Evolutionary conservation across 2,113 vertebrate species (phyloP).

Genomic region (Hystrix cristata): DNA sequence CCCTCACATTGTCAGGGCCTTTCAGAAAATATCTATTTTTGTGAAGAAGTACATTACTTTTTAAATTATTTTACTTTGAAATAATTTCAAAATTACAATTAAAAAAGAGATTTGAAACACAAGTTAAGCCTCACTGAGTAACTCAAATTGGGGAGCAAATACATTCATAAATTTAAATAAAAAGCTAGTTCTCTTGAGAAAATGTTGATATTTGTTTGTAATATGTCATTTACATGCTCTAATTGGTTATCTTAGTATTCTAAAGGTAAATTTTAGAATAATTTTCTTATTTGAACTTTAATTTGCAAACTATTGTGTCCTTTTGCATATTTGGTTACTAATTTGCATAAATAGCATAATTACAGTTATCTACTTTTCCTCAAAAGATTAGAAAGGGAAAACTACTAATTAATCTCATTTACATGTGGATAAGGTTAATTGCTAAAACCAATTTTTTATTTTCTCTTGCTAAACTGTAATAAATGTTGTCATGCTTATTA

Average conservation of each 20-base stretch:
- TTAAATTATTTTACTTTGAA: constrained; percentile 9
- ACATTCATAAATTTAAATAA: constrained; percentile 55
- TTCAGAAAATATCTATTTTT: background rate
- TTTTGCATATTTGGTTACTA: constrained; percentile 85
- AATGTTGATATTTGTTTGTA: constrained; percentile 63
- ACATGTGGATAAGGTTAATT: constrained; percentile 84
- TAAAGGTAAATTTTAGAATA: constrained; percentile 79
- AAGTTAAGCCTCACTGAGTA: background rate
- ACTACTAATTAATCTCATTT: constrained; percentile 87
- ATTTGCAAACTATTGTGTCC: constrained; percentile 84
- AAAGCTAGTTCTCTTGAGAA: background rate
- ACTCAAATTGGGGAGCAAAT: background rate
- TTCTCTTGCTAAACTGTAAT: constrained; percentile 73
- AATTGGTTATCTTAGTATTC: constrained; percentile 80
- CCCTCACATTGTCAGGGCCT: background rate
- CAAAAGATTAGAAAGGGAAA: constrained; percentile 85
- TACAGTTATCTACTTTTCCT: constrained; percentile 85
- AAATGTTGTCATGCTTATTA: constrained; percentile 64
- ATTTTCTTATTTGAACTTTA: constrained; percentile 84
- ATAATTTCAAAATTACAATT: constrained; percentile 27
- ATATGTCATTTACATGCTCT: constrained; percentile 25
- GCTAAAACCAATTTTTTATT: constrained; percentile 78
- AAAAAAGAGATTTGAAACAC: constrained; percentile 20
- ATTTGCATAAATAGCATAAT: constrained; percentile 86
- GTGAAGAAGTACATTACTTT: background rate